A percentile compares a stretch with the other conserved stretches of the same genome.
Conservation (phyloP, 2,888 invertebrate genomes). For the Ceratothoa steindachneri region DNA sequence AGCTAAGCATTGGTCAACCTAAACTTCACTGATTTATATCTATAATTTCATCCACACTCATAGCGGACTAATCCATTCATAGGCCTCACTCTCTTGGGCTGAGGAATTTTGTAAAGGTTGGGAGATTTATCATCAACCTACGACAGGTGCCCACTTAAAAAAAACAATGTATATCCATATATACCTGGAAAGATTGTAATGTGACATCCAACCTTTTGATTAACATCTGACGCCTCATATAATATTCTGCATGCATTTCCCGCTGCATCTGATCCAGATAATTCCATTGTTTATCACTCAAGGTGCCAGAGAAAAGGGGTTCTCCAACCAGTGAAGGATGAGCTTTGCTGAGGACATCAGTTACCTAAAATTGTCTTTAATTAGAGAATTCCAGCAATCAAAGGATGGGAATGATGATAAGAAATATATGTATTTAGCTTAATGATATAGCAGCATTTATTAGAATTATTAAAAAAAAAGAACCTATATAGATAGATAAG, state of each 20-base stretch:
- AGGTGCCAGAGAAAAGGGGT: constrained; percentile 67
- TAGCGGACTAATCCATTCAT: no score
- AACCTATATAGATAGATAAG: no score
- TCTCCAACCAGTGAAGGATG: constrained; percentile 65
- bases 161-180: no score
- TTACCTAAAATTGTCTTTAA: constrained; percentile 53
- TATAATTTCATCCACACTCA: no score
- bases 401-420: constrained; percentile 20
- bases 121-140: no score
- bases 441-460: neutral
- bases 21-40: no score
- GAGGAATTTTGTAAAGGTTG: no score
- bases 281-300: constrained; percentile 79
- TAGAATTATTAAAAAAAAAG: no score
- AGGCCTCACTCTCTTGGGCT: no score
- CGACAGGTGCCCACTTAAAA: no score
- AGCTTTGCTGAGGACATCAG: constrained; percentile 52
- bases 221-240: constrained; percentile 75
- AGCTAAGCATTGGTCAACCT: no score
- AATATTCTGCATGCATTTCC: constrained; percentile 76
- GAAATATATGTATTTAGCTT: neutral
- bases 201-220: constrained; percentile 91
- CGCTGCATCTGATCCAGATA: constrained; percentile 65
- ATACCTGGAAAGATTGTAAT: constrained; percentile 92
- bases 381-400: no score